These are phyloP conservation scores for Dryoscopus gambensis DNA, from an alignment of 2,113 vertebrate genomes.

Conservation along the genomic window DNA sequence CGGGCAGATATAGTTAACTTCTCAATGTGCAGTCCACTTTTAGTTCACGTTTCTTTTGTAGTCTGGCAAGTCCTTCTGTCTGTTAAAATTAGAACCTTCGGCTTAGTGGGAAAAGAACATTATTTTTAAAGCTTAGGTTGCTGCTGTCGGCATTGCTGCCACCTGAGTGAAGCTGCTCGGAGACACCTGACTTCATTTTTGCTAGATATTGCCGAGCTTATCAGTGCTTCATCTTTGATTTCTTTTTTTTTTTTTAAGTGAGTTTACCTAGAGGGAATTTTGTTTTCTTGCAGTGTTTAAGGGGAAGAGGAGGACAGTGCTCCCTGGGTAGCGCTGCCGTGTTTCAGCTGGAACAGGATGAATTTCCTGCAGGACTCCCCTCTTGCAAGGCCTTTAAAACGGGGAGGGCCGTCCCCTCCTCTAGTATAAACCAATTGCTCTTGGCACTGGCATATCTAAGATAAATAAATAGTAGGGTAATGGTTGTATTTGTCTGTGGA, in stretches of 20 bases:
- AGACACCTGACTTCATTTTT: not conserved
- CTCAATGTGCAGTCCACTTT: not conserved
- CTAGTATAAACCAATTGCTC: not conserved
- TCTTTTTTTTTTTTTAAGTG: not conserved
- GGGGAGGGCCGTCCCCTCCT: not conserved
- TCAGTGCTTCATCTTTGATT: not conserved
- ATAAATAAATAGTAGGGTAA: not conserved
- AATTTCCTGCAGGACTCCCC: not conserved
- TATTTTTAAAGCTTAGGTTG: not conserved
- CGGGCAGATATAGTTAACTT: not conserved
- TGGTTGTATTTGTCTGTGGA: not conserved
- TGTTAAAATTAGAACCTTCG: not conserved
- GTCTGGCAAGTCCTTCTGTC: not conserved
- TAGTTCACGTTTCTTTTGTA: not conserved
- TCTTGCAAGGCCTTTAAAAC: not conserved
- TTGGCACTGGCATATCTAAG: not conserved
- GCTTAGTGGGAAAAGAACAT: not conserved
- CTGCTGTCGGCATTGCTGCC: not conserved
- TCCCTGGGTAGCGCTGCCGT: accelerated
- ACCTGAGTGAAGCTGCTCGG: not conserved
- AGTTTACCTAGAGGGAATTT: not conserved
- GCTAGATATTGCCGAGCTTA: accelerated
- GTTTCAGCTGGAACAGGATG: not conserved
- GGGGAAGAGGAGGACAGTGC: accelerated
- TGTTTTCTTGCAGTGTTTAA: not conserved